Conservation (phyloP, 2,888 invertebrate species). For the Ormia ochracea region DNA sequence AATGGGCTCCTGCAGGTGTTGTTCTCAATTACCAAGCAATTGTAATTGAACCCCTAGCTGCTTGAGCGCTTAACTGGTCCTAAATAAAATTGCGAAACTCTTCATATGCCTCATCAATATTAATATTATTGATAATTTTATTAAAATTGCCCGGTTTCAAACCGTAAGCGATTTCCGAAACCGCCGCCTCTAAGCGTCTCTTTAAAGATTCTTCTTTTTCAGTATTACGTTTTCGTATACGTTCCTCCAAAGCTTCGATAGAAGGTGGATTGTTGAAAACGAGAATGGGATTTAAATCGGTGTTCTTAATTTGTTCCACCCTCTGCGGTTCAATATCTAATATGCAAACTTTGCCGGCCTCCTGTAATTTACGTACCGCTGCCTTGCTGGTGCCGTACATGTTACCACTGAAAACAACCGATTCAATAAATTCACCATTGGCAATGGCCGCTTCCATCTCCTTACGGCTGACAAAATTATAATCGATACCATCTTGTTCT, state of each 20-base stretch:
- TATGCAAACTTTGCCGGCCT: slow-evolving; percentile 91
- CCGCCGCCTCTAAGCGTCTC: slow-evolving; percentile 86
- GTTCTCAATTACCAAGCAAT: slow-evolving; percentile 62
- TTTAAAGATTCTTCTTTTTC: slow-evolving; percentile 92
- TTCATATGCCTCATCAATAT: slow-evolving; percentile 87
- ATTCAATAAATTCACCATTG: slow-evolving; percentile 92
- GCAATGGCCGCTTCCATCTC: slow-evolving; percentile 86
- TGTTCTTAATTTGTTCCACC: slow-evolving; percentile 90
- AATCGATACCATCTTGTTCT: slow-evolving; percentile 88
- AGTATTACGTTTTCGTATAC: slow-evolving; percentile 87
- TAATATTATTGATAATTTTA: slow-evolving; percentile 87
- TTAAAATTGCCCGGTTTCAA: slow-evolving; percentile 85
- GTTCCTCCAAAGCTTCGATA: slow-evolving; percentile 84
- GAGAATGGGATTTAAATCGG: slow-evolving; percentile 88
- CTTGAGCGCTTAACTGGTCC: slow-evolving; percentile 80
- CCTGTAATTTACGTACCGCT: slow-evolving; percentile 88
- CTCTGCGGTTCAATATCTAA: slow-evolving; percentile 97
- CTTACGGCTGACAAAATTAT: slow-evolving; percentile 89
- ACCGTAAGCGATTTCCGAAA: slow-evolving; percentile 91
- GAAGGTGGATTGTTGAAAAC: slow-evolving; percentile 97
- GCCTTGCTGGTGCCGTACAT: slow-evolving; percentile 94
- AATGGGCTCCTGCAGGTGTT: not conserved
- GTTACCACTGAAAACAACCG: slow-evolving; percentile 94
- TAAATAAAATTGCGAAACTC: slow-evolving; percentile 84
- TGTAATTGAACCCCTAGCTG: slow-evolving; percentile 78